A percentile compares a stretch with the other conserved stretches of the same genome.
Conservation (phyloP, 2,113 vertebrate species). For the Larimichthys crocea region DNA sequence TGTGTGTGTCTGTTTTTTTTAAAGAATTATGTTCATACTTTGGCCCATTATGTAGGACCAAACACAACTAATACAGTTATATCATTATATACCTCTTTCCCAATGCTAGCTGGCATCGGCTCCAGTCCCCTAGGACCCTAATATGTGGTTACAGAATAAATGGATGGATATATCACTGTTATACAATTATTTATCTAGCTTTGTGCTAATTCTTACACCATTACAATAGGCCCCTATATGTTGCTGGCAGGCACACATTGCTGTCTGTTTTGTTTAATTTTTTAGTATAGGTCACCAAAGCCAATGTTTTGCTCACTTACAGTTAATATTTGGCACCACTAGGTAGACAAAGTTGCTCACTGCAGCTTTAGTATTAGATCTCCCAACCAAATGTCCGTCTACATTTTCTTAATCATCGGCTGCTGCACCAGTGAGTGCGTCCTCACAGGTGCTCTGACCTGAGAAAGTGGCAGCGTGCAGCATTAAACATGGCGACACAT, state of each 20-base stretch:
- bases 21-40: too few species aligned
- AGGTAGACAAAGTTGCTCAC: not conserved
- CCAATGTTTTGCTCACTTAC: not conserved
- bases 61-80: not conserved
- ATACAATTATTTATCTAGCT: not conserved
- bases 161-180: not conserved
- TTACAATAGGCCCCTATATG: not conserved
- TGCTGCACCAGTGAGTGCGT: conserved; percentile 88
- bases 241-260: not conserved
- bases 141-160: too few species aligned
- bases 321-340: not conserved
- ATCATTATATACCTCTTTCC: too few species aligned
- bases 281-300: not conserved
- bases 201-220: not conserved
- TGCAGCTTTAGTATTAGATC: conserved; percentile 1
- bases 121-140: too few species aligned
- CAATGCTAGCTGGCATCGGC: too few species aligned
- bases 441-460: conserved; percentile 59
- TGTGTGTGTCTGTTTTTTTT: not conserved
- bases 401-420: conserved; percentile 79
- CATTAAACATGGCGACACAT: conserved; percentile 16
- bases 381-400: not conserved
- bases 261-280: not conserved
- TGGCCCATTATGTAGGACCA: not conserved
- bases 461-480: not conserved